Conservation (phyloP, 2,113 vertebrate species). For the Saguinus midas region DNA sequence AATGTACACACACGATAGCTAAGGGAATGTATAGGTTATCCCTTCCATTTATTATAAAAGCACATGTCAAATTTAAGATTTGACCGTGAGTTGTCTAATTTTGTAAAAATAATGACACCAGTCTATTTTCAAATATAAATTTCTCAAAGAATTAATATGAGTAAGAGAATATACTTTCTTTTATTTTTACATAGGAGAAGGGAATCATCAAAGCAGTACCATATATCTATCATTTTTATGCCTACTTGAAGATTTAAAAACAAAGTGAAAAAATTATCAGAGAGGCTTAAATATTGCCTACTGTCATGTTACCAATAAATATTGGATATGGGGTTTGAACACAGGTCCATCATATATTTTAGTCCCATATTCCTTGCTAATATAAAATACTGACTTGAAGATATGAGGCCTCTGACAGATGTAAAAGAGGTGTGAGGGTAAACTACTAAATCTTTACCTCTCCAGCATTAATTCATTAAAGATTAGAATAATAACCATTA, state of each 20-base stretch:
- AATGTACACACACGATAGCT: background rate
- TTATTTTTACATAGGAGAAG: background rate
- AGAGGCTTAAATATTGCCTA: background rate
- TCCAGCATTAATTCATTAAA: background rate
- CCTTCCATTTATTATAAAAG: background rate
- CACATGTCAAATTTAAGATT: background rate
- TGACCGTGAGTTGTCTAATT: background rate
- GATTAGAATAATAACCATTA: background rate
- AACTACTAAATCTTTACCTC: background rate
- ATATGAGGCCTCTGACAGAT: background rate
- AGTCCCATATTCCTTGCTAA: background rate
- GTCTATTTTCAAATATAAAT: slow-evolving; percentile 30
- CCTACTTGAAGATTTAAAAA: background rate
- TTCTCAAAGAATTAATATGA: background rate
- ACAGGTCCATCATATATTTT: background rate
- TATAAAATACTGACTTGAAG: background rate
- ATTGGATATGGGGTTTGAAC: background rate
- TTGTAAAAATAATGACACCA: background rate
- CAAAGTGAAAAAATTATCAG: background rate
- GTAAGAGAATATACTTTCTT: background rate
- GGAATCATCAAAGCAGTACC: background rate
- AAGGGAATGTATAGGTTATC: background rate
- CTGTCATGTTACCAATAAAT: background rate
- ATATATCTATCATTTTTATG: background rate
- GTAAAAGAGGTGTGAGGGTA: background rate